Base-by-base conservation (phyloP, 2,888 invertebrate genomes). In the Ephialtes manifestator region DNA sequence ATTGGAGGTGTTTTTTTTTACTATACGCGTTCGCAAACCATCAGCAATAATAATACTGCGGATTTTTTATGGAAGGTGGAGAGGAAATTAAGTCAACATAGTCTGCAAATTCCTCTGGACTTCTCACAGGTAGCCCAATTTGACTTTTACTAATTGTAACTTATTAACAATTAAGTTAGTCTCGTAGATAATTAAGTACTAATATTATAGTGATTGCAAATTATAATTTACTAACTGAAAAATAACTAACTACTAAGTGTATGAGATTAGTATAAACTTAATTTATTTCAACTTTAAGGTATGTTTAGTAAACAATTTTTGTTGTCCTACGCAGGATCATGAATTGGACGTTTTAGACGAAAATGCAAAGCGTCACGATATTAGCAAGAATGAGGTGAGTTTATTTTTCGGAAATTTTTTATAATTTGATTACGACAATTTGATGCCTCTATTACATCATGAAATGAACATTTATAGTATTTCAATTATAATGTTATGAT, bases 81-180 rank as follows among this genome's bases (percentile, higher is more conserved):
- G 28, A 83, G 84, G 60, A 86, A 85, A 85, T 83, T 88, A 10
- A 87, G 87, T 53, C 53, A 51, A 15, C 86, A 86, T 71, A 86
- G 85, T 72, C 63, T 87, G 28, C 84, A 83, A 55, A 87, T 88
- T 24, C 79, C 89, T 43, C 72, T 88, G 11, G 85, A 88, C 74
- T 76, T 86, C 2, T 80, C 76, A 60, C 80, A 87, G 87, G 88
- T 88, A 83, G 28, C 5, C 10, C 8, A 43, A 43, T 39, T 31
- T 58, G 4, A 39, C 7, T 7, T 35, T 35, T 7, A 35, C 35
- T 35, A 35, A 35, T 35, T 35, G 7, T 7, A 35, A 7, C 35
- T 35, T 4, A 35, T 35, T 7, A 7, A 2, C 4, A 35, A 7
- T 4, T 35, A 35, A 35, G 35, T 35, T 35, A 35, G 48, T 1